phyloP scores from a whole-genome alignment of 2,113 vertebrate species.

The Chaetodon trifascialis region DNA sequence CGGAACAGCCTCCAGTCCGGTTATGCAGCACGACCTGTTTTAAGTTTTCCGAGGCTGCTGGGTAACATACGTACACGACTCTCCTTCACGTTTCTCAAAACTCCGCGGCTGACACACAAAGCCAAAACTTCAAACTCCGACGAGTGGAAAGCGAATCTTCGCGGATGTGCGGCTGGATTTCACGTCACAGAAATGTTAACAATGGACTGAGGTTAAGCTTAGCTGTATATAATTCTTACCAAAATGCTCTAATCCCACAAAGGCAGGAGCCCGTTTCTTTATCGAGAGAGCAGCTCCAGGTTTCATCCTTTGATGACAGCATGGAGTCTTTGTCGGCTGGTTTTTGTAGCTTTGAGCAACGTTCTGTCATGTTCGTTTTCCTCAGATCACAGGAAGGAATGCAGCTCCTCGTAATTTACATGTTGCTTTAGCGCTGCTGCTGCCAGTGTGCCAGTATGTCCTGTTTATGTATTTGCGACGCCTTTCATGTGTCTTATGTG shows the following conservation, averaged over 20 bases:
- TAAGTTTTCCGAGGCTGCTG: background rate
- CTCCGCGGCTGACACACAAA: conserved; percentile 18
- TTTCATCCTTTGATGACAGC: conserved; percentile 50
- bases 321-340: conserved; percentile 42
- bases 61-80: background rate
- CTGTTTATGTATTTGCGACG: background rate
- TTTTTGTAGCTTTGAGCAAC: conserved; percentile 44
- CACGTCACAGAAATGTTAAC: conserved; percentile 13
- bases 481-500: conserved; percentile 1
- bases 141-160: conserved; percentile 5
- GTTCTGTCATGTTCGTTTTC: conserved; percentile 57
- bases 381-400: conserved; percentile 43
- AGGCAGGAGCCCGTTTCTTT: conserved; percentile 28
- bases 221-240: conserved; percentile 37
- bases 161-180: conserved; percentile 2
- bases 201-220: conserved; percentile 22
- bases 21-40: background rate
- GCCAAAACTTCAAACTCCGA: background rate
- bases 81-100: background rate
- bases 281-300: conserved; percentile 43
- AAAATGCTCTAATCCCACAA: conserved; percentile 38
- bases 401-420: conserved; percentile 11
- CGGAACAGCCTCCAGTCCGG: no score
- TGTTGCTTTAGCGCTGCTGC: conserved; percentile 12
- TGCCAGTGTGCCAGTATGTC: background rate